Evolutionary conservation across 2,888 invertebrate species (phyloP).

Genomic region (Macrosiphum euphorbiae): DNA sequence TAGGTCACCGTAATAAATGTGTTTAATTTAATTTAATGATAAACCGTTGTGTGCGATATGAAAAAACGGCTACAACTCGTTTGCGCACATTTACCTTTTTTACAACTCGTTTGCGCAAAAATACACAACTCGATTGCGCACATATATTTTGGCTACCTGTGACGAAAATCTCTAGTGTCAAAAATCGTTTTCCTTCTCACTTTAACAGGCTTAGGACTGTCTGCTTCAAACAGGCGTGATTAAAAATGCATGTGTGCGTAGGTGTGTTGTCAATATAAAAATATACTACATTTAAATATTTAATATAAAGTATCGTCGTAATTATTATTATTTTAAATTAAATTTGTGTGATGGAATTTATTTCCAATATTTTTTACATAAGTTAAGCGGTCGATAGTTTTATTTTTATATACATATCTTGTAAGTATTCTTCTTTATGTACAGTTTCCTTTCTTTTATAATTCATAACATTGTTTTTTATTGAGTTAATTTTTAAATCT

Average conservation of each 20-base stretch:
- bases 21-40: neutral
- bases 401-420: neutral
- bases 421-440: too few relatives aligned
- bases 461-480: neutral
- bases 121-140: neutral
- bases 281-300: too few relatives aligned
- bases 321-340: neutral
- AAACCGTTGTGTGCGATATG: neutral
- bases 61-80: neutral
- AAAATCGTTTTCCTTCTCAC: neutral
- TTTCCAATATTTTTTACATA: neutral
- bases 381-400: slow-evolving; percentile 3
- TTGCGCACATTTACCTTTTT: neutral
- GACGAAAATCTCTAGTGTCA: neutral
- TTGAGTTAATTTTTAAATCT: neutral
- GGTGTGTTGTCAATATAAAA: neutral
- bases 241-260: neutral
- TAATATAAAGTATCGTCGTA: too few relatives aligned
- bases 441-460: too few relatives aligned
- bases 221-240: neutral
- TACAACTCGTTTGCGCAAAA: neutral
- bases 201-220: neutral
- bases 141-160: neutral
- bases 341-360: slow-evolving; percentile 1
- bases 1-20: neutral